Evolutionary conservation across 2,113 vertebrate species (phyloP).

Genomic region (Chionodraco myersi): DNA sequence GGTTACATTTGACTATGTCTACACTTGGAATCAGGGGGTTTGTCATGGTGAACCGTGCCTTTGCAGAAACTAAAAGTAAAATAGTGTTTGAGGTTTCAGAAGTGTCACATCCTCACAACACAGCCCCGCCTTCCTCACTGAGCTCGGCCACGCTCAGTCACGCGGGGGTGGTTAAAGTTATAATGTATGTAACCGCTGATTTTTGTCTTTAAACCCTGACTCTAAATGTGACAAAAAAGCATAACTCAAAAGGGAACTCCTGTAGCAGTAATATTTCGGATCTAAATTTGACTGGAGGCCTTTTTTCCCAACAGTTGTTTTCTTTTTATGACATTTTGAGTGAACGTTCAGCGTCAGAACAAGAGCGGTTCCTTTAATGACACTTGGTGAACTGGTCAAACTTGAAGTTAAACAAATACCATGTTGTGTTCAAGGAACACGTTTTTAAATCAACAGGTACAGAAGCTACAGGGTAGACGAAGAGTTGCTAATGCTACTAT

Average conservation of each 20-base stretch:
- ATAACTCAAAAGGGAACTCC: neutral
- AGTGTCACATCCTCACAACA: neutral
- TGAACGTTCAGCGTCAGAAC: neutral
- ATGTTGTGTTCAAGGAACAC: neutral
- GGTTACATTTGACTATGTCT: neutral
- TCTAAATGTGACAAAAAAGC: neutral
- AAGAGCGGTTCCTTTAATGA: neutral
- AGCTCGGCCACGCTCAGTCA: conserved; percentile 22
- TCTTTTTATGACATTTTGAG: neutral
- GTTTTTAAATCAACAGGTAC: neutral
- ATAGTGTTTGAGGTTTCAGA: neutral
- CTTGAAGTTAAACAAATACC: neutral
- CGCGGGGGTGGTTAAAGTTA: neutral
- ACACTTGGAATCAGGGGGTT: too few species aligned
- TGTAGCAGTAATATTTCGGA: neutral
- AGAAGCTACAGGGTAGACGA: neutral
- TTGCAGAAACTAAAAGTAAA: neutral
- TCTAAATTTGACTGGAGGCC: neutral
- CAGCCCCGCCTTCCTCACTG: neutral
- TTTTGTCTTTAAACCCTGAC: neutral
- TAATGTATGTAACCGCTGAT: accelerated
- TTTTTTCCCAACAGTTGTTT: conserved; percentile 15
- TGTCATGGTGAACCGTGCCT: neutral
- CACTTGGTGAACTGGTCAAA: neutral
- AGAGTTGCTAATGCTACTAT: conserved; percentile 15